A percentile compares a stretch with the other conserved stretches of the same genome.
These are phyloP conservation scores for Stegodyphus dumicola DNA, from an alignment of 1,140 invertebrate genomes.

Conservation along the genomic window DNA sequence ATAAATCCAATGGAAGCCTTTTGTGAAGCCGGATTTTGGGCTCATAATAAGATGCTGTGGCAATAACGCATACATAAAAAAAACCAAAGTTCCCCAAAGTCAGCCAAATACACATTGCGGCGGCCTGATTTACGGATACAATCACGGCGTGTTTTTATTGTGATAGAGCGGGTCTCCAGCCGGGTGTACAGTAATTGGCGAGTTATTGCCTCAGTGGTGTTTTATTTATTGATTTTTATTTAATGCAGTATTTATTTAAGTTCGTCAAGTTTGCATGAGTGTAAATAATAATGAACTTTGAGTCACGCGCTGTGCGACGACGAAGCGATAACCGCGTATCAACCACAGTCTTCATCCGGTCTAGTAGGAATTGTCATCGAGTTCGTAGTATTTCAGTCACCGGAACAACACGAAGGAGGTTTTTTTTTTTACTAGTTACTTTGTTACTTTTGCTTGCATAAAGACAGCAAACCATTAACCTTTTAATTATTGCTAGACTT, in stretches of 20 bases:
- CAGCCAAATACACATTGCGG: constrained; percentile 56
- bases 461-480: no score
- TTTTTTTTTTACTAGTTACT: no score
- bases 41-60: constrained; percentile 43
- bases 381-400: no score
- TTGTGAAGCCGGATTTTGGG: constrained; percentile 53
- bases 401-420: no score
- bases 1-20: constrained; percentile 50
- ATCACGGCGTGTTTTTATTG: constrained; percentile 48
- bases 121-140: constrained; percentile 59
- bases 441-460: no score
- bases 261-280: background rate
- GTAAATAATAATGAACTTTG: no score
- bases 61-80: constrained; percentile 13
- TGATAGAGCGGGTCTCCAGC: background rate
- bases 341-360: no score
- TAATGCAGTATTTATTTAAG: background rate
- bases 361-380: no score
- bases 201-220: constrained; percentile 14
- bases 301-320: no score
- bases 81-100: constrained; percentile 48
- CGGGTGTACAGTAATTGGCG: constrained; percentile 17
- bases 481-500: no score
- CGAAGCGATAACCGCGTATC: no score
- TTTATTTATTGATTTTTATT: background rate